Evolutionary conservation across 64 coral and sea anemone genomes (phyloP).

Genomic region (Montipora sp.): DNA sequence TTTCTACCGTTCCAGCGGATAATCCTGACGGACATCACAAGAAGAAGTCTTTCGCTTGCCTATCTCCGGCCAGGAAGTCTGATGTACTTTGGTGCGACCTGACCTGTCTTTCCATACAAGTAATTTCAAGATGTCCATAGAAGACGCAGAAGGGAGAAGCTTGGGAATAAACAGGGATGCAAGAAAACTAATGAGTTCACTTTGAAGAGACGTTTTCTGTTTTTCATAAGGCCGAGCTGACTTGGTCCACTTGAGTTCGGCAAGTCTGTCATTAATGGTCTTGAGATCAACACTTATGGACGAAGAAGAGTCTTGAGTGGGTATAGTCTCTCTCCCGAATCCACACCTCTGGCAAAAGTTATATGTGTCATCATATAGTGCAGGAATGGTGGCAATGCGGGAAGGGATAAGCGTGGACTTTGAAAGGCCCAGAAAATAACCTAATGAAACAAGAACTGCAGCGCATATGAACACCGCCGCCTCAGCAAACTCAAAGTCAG

Average conservation of each 20-base stretch:
- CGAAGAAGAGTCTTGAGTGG: no score
- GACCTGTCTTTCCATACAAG: slow-evolving; percentile 39
- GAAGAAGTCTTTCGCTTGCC: not conserved
- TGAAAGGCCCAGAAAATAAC: no score
- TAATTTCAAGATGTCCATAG: slow-evolving; percentile 21
- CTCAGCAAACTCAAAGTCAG: no score
- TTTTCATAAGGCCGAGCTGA: slow-evolving; percentile 29
- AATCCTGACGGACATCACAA: not conserved
- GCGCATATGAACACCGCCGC: no score
- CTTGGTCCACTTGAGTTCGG: not conserved
- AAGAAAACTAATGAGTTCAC: slow-evolving; percentile 36
- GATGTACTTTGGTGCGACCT: not conserved
- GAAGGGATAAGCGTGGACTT: no score
- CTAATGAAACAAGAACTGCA: no score
- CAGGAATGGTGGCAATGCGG: no score
- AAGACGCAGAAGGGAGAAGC: not conserved
- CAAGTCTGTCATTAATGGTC: no score
- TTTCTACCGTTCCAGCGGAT: not conserved
- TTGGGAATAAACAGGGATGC: slow-evolving; percentile 27
- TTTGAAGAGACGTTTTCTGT: slow-evolving; percentile 21
- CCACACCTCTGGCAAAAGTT: no score
- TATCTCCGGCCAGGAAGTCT: not conserved
- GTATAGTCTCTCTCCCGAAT: no score
- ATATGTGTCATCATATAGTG: no score
- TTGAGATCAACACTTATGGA: no score